Percentiles rank a stretch among this genome's conserved stretches.
These are phyloP conservation scores for Archegozetes longisetosus DNA, from an alignment of 1,140 invertebrate species.

Conservation along the genomic window DNA sequence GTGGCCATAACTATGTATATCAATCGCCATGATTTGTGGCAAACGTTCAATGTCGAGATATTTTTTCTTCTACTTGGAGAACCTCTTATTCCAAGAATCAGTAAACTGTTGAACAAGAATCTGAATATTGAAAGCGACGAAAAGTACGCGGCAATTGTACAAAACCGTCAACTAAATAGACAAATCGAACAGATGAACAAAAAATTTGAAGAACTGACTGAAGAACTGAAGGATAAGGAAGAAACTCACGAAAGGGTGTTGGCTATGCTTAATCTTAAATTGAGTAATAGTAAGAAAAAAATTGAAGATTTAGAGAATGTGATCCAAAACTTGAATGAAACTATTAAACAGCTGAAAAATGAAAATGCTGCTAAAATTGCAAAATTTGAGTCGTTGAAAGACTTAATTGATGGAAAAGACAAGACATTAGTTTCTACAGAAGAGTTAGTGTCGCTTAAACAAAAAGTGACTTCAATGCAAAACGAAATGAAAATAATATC, in stretches of 20 bases:
- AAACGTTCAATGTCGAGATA: background rate
- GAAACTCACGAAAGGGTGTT: background rate
- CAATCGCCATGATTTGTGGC: background rate
- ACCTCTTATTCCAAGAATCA: background rate
- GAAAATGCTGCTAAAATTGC: background rate
- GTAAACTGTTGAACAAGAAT: background rate
- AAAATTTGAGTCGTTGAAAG: background rate
- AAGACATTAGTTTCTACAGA: background rate
- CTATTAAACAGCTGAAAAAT: background rate
- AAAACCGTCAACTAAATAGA: background rate
- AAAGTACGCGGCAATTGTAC: background rate
- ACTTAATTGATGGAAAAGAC: background rate
- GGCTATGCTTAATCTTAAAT: background rate
- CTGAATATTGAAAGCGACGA: background rate
- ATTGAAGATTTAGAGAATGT: background rate
- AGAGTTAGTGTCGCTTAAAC: background rate
- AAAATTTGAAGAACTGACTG: background rate
- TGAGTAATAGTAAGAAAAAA: background rate
- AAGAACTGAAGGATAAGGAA: background rate
- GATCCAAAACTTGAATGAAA: background rate
- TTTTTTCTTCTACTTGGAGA: background rate
- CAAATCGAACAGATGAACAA: too few species aligned
- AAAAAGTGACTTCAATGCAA: background rate
- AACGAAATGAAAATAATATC: background rate
- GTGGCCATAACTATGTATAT: background rate